Evolutionary conservation across 2,113 vertebrate species (phyloP).

Genomic region (Varanus salvator): DNA sequence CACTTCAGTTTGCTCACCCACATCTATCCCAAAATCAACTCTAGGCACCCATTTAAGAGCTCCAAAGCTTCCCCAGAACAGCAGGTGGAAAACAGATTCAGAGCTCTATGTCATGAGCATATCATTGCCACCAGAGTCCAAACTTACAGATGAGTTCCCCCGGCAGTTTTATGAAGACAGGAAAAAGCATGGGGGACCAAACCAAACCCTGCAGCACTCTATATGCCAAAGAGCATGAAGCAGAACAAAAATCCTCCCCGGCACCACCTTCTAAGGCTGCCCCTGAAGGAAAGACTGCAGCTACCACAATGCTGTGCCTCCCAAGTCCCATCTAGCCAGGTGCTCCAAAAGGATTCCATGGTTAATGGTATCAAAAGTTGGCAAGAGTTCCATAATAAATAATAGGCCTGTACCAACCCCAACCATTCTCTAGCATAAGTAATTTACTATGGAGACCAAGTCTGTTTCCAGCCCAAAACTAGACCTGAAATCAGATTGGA

Average conservation of each 20-base stretch:
- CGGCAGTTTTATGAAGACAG: background rate
- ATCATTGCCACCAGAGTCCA: background rate
- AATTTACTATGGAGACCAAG: background rate
- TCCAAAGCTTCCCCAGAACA: too few relatives aligned
- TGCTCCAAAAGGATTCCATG: too few relatives aligned
- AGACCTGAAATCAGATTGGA: background rate
- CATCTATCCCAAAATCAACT: too few relatives aligned
- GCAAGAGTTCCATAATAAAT: background rate
- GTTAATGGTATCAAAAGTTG: background rate
- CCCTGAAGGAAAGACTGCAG: background rate
- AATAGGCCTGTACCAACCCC: background rate
- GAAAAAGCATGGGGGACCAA: background rate
- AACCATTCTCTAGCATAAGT: background rate
- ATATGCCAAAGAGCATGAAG: background rate
- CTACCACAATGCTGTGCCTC: background rate
- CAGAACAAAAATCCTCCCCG: background rate
- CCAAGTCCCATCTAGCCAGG: background rate
- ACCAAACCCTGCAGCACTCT: background rate
- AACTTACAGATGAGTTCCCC: background rate
- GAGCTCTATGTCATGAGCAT: too few relatives aligned
- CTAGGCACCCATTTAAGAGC: too few relatives aligned
- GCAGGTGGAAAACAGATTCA: background rate
- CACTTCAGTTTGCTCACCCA: too few relatives aligned
- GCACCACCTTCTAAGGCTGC: background rate
- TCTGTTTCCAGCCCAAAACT: background rate